Evolutionary conservation across 2,888 invertebrate species (phyloP), one percentile per base, ranked within the genome.

Genomic region (Epirrita christyi): DNA sequence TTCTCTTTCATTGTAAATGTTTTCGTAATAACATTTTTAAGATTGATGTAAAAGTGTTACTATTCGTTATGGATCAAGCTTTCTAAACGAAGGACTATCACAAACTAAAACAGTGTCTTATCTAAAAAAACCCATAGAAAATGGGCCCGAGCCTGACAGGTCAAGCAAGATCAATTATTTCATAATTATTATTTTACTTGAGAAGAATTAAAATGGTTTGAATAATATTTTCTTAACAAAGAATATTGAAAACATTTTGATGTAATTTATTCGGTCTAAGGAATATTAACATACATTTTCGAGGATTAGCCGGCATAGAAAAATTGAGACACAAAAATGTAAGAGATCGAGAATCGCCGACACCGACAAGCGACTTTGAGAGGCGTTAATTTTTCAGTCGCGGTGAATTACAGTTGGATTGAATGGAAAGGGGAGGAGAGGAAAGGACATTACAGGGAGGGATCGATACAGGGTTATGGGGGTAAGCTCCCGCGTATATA

Each of bases 371-470:
- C n/a, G n/a, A 63, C 60, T 5, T 13, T 38, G 69, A 67, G 67
- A 70, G 69, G 72, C 70, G 71, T 75, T 71, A 76, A 78, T 80
- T 79, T 76, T 74, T 78, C 70, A 75, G 70, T 68, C 63, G 65
- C 62, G 68, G 64, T 73, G 65, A 73, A 74, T 74, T 75, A 71
- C 73, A 68, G 70, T 70, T 68, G 57, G 59, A 46, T 60, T 62
- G 58, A 64, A 64, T 64, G 64, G 64, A 64, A 61, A 52, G 59
- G 55, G 55, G 50, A 55, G 50, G 42, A 46, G 59, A 50, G 46
- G 14, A 41, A 40, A 48, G 59, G 55, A 50, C 48, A 50, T 42
- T 50, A 44, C 48, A 66, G 55, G 48, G 62, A 56, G 44, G 59
- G 68, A 70, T 70, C 70, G 61, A 70, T 70, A 65, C 50, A 61